These are phyloP conservation scores for Chelonus formosanus DNA, from an alignment of 2,888 invertebrate genomes.

Conservation along the genomic window DNA sequence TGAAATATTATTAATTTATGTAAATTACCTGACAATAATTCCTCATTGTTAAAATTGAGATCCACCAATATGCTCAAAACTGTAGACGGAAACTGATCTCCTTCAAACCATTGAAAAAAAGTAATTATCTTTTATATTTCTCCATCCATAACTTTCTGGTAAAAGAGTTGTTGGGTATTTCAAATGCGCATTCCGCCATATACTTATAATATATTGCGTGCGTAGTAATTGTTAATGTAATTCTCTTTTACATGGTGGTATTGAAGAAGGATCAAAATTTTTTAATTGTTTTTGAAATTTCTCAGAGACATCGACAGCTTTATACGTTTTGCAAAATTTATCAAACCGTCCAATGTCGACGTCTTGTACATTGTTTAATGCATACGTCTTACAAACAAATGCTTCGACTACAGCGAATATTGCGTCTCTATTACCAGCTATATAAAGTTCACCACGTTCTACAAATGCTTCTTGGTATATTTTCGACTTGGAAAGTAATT, in stretches of 20 bases:
- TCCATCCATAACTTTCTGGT: slow-evolving; percentile 7
- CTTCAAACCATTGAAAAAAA: slow-evolving; percentile 5
- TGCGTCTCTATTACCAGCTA: background rate
- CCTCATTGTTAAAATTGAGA: too few relatives aligned
- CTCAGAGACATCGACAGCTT: background rate
- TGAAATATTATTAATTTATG: too few relatives aligned
- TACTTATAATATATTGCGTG: slow-evolving; percentile 16
- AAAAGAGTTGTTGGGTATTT: background rate
- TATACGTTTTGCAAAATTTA: background rate
- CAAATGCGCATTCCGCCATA: slow-evolving; percentile 13
- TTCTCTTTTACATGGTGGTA: slow-evolving; percentile 15
- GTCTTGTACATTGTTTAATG: background rate
- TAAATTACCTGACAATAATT: too few relatives aligned
- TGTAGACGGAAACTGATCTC: background rate
- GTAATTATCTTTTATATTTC: background rate
- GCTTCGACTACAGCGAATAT: background rate
- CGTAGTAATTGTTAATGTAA: slow-evolving; percentile 24
- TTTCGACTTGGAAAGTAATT: slow-evolving; percentile 12
- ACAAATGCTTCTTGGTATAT: slow-evolving; percentile 21
- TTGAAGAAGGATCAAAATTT: background rate
- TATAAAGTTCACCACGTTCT: background rate
- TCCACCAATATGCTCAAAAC: too few relatives aligned
- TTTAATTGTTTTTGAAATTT: slow-evolving; percentile 6
- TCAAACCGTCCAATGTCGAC: slow-evolving; percentile 15
- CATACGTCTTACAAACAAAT: slow-evolving; percentile 21